phyloP scores from a whole-genome alignment of 2,113 vertebrate species.

The Myotis brandtii region DNA sequence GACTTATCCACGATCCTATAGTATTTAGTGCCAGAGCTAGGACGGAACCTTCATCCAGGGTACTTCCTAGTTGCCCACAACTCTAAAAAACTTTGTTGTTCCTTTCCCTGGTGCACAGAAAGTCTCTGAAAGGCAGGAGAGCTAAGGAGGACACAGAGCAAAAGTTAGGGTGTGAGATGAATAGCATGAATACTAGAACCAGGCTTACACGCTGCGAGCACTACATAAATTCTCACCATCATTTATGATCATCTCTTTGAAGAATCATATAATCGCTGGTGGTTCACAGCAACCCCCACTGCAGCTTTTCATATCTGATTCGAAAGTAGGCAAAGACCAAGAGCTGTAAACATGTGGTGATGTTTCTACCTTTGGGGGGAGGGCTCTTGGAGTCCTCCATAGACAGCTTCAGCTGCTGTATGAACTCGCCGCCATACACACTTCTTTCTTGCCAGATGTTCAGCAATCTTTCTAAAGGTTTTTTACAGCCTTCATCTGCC shows the following conservation, averaged over 20 bases:
- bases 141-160: neutral
- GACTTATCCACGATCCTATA: neutral
- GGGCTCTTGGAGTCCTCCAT: slow-evolving; percentile 97
- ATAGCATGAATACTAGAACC: slow-evolving; percentile 46
- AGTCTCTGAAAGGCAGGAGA: slow-evolving; percentile 48
- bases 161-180: slow-evolving; percentile 9
- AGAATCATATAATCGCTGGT: slow-evolving; percentile 73
- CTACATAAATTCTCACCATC: slow-evolving; percentile 79
- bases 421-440: slow-evolving; percentile 96
- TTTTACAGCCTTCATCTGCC: slow-evolving; percentile 95
- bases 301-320: slow-evolving; percentile 76
- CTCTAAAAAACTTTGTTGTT: neutral
- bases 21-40: neutral
- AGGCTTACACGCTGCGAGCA: slow-evolving; percentile 59
- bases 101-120: neutral
- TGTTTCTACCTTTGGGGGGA: slow-evolving; percentile 90
- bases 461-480: slow-evolving; percentile 96
- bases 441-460: slow-evolving; percentile 99
- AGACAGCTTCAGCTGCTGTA: slow-evolving; percentile 97
- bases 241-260: slow-evolving; percentile 76
- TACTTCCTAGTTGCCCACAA: neutral
- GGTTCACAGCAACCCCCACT: slow-evolving; percentile 78
- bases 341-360: slow-evolving; percentile 81
- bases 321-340: slow-evolving; percentile 79
- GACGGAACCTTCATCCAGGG: neutral